Base-by-base conservation (phyloP, 2,888 invertebrate genomes). In the Plagodis pulveraria region DNA sequence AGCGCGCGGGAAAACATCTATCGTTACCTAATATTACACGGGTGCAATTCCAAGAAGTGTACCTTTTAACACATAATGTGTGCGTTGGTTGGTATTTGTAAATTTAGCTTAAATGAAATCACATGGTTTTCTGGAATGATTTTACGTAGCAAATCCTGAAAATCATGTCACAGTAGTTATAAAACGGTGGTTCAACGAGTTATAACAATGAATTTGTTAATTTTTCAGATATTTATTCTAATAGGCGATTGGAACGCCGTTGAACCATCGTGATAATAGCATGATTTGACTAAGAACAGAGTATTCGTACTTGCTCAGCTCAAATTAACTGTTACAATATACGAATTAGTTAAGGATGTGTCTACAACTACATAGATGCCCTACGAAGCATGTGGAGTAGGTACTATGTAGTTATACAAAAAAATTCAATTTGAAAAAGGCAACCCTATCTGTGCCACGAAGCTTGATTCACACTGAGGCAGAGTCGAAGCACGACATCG, bases 41-140 rank as follows among this genome's bases (percentile, higher is more conserved):
- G 83, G 84, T 86, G 77, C 84, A 67, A 83, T 89, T 89, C 88
- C 73, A 87, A 89, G 89, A 89, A 89, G 81, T 59, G 82, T 79
- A 82, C 85, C 84, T 79, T 54, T 67, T 73, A 76, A 75, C 71
- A 73, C 73, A 72, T 75, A 71, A 69, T 77, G 73, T 64, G 69
- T 75, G 74, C 74, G 78, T 78, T 77, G 72, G 71, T 74, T 53
- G 53, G 43, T 56, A 33, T 55, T 6, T 52, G 56, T 56, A 58
- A 55, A 58, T 55, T 48, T 62, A 58, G 53, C 6, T 42, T 9
- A 42, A 34, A 38, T 33, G 12, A 50, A 38, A 50, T 40, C 36
- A 48, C 55, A 58, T 64, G 66, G 58, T 63, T 66, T 64, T 63
- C 61, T 10, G 57, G 48, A 59, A 55, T 50, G 38, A 56, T 52